Evolutionary conservation across 2,797 vertebrate genomes (phyloP).

Genomic region (Molossus molossus): DNA sequence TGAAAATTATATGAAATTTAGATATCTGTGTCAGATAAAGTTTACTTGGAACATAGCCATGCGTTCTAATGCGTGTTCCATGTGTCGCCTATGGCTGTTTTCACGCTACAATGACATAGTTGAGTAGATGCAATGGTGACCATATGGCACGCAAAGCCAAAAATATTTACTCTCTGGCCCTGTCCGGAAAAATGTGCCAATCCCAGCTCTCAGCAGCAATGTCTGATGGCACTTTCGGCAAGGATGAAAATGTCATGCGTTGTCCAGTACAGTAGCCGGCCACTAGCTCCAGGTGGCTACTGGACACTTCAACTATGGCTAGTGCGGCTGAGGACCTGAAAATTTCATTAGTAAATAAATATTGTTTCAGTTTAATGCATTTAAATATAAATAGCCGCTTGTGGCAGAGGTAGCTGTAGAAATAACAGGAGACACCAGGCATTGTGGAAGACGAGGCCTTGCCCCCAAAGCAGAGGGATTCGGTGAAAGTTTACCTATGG

Average conservation of each 20-base stretch:
- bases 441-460: too few species aligned
- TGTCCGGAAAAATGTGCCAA: not conserved
- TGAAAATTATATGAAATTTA: conserved; percentile 28
- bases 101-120: not conserved
- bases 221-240: not conserved
- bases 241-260: not conserved
- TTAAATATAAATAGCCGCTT: not conserved
- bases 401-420: not conserved
- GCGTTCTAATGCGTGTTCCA: not conserved
- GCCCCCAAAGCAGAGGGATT: not conserved
- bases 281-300: not conserved
- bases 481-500: too few species aligned
- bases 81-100: not conserved
- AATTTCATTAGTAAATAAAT: not conserved
- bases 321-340: not conserved
- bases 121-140: not conserved
- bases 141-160: not conserved
- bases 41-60: not conserved
- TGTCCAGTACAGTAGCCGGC: not conserved
- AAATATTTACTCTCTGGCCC: not conserved
- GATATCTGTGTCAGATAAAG: conserved; percentile 12
- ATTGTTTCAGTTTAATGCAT: not conserved
- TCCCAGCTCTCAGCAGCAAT: not conserved
- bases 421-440: not conserved
- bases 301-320: not conserved